Evolutionary conservation across 2,888 invertebrate genomes (phyloP).

Genomic region (Acanthosepion lycidas): DNA sequence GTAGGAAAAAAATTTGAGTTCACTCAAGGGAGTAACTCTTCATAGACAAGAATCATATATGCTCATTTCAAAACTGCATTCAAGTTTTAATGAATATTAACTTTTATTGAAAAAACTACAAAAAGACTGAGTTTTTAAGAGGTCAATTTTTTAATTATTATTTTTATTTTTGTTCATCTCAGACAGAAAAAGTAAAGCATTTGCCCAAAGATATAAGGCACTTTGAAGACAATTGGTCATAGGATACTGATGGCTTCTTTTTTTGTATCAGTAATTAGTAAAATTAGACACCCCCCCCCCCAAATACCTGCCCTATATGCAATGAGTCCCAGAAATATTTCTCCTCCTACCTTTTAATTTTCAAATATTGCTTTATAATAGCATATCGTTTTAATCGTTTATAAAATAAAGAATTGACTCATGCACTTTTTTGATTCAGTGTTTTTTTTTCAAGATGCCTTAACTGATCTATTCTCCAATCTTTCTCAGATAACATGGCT

Average conservation of each 20-base stretch:
- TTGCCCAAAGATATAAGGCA: constrained; percentile 33
- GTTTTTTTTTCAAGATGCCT: not conserved
- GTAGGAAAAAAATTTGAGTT: not conserved
- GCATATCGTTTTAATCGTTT: too few relatives aligned
- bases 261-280: not conserved
- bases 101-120: not conserved
- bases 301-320: not conserved
- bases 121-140: not conserved
- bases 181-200: constrained; percentile 33
- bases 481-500: not conserved
- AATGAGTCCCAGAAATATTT: not conserved
- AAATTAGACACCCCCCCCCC: not conserved
- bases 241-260: not conserved
- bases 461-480: not conserved
- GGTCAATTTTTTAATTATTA: not conserved
- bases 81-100: not conserved
- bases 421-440: too few relatives aligned
- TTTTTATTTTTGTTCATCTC: not conserved
- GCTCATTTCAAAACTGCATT: not conserved
- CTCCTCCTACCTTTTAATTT: too few relatives aligned
- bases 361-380: too few relatives aligned
- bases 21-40: not conserved
- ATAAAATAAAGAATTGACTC: too few relatives aligned
- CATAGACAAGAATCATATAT: not conserved
- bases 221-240: not conserved